A percentile compares a stretch with the other conserved stretches of the same genome.
phyloP scores from a whole-genome alignment of 2,888 invertebrate genomes.

The Endomychus coccineus region DNA sequence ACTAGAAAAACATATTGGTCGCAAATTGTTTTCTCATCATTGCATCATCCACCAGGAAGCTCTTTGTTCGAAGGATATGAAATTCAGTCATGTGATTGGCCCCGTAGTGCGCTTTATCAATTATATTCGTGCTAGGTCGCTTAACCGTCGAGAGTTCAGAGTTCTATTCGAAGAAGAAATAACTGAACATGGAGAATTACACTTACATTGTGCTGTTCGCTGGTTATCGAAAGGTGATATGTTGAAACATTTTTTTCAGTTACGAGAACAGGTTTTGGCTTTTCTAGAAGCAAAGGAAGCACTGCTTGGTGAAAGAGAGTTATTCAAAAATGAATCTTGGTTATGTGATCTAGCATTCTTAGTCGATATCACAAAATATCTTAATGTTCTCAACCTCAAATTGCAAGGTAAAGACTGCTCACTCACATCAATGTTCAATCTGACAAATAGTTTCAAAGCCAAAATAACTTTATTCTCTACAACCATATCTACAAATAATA shows the following conservation, averaged over 20 bases:
- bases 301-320: too few species aligned
- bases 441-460: too few species aligned
- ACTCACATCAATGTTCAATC: too few species aligned
- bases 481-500: neutral
- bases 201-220: conserved; percentile 13
- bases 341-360: too few species aligned
- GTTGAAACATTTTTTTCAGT: conserved; percentile 16
- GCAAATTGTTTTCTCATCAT: conserved; percentile 16
- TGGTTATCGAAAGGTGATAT: conserved; percentile 15
- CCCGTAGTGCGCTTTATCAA: conserved; percentile 9
- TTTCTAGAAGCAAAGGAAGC: conserved; percentile 10
- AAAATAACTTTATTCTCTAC: neutral
- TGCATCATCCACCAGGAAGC: conserved; percentile 15
- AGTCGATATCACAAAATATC: too few species aligned
- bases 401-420: too few species aligned
- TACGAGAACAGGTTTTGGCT: conserved; percentile 13
- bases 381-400: too few species aligned
- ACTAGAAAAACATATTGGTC: conserved; percentile 16
- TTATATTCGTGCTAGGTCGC: conserved; percentile 15
- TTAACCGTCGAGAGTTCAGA: conserved; percentile 11
- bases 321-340: too few species aligned
- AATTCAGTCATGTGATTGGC: neutral
- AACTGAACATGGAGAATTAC: conserved; percentile 15
- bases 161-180: conserved; percentile 8
- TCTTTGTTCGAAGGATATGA: conserved; percentile 6